Evolutionary conservation across 2,888 invertebrate species (phyloP), one percentile per base, ranked within the genome.

Genomic region (Epistrophe eligans): DNA sequence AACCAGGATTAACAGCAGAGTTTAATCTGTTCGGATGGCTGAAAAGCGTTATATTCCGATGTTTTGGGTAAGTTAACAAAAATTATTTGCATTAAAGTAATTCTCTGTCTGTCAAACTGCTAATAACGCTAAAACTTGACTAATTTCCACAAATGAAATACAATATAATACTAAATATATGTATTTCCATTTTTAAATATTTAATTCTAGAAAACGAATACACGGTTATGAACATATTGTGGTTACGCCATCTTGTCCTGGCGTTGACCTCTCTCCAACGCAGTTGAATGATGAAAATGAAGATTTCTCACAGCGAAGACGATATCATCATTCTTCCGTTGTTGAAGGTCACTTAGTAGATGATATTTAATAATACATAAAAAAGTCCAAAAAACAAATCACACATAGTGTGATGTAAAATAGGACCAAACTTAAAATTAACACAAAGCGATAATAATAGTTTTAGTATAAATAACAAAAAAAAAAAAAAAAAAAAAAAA

Each of bases 221-320:
- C 94, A 96, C 84, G 97, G 97, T 90, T 97, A 97, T 90, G 97
- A 97, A 91, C 97, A 97, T 92, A 95, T 97, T 89, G 96, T 97
- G 6, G 97, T 97, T 76, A 96, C 97, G 9, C 97, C 97, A 0
- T 95, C 96, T 13, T 96, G 97, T 92, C 96, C 96, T 0, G 96
- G 96, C 74, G 95, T 97, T 43, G 95, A 96, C 89, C 95, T 98
- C 45, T 96, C 96, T 89, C 96, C 97, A 74, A 96, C 98, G 83
- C 97, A 98, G 91, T 93, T 99, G 72, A 99, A 98, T 89, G 98
- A 99, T 91, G 98, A 98, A 91, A 99, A 99, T 93, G 97, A 97
- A 93, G 99, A 99, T 93, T 99, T 99, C 93, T 96, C 98, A 11
- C 96, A 96, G 77, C 95, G 99, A 89, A 95, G 97, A 90, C 95